Evolutionary conservation across 2,797 vertebrate genomes (phyloP).

Genomic region (Ptychobarbus kaznakovi): DNA sequence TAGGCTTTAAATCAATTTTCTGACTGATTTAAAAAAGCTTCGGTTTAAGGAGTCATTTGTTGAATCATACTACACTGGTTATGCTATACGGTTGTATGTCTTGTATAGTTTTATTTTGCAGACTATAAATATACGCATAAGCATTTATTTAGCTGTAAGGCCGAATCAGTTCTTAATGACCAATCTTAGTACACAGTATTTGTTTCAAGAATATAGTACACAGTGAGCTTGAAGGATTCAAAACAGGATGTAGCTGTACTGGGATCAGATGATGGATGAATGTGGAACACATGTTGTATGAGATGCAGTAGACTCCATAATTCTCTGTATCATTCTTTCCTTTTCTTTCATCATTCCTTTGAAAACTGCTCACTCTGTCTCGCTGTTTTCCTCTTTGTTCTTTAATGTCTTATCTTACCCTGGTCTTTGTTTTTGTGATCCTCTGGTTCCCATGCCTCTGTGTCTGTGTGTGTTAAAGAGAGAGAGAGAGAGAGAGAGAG

Average conservation of each 20-base stretch:
- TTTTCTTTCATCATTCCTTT: slow-evolving; percentile 29
- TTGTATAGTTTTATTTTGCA: too few species aligned
- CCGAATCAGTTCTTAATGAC: not conserved
- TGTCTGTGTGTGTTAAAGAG: not conserved
- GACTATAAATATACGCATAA: too few species aligned
- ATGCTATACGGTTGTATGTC: too few species aligned
- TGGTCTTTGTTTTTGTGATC: slow-evolving; percentile 41
- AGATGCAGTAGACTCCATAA: not conserved
- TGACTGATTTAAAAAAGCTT: too few species aligned
- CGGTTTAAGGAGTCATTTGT: too few species aligned
- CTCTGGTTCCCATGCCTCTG: slow-evolving; percentile 45
- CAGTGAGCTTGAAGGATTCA: not conserved
- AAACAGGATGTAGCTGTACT: not conserved
- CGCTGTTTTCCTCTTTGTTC: slow-evolving; percentile 27
- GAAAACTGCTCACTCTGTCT: slow-evolving; percentile 5
- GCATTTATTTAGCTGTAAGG: not conserved
- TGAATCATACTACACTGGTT: too few species aligned
- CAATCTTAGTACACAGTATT: not conserved
- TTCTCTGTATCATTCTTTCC: slow-evolving; percentile 30
- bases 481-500: not conserved
- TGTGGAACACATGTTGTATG: slow-evolving; percentile 23
- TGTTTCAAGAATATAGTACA: not conserved
- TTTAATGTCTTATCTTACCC: slow-evolving; percentile 48
- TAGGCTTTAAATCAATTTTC: not conserved
- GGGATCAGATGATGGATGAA: slow-evolving; percentile 11